These are phyloP conservation scores for Cyprinodon variegatus DNA, from an alignment of 2,113 vertebrate species.

Conservation along the genomic window DNA sequence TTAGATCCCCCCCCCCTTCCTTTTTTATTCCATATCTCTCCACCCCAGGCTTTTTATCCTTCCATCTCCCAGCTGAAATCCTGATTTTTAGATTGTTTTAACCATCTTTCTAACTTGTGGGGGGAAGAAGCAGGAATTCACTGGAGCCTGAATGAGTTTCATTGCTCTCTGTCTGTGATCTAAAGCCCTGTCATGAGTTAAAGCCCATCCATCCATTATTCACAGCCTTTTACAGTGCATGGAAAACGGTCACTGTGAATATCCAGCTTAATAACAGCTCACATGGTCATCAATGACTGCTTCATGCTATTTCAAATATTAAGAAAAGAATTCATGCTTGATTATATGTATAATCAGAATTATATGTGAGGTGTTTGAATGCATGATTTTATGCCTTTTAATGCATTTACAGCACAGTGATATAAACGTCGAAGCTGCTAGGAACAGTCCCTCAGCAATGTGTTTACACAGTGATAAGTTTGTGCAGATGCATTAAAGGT, in stretches of 20 bases:
- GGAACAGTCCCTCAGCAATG: constrained; percentile 34
- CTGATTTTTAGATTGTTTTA: constrained; percentile 71
- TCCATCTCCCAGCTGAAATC: constrained; percentile 46
- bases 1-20: not conserved
- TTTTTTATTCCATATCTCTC: constrained; percentile 19
- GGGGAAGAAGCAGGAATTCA: constrained; percentile 40
- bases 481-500: constrained; percentile 17
- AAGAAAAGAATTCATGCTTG: constrained; percentile 6
- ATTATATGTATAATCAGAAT: constrained; percentile 12
- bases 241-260: constrained; percentile 51
- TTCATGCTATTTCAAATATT: constrained; percentile 49
- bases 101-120: constrained; percentile 25
- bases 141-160: constrained; percentile 57
- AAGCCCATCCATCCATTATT: constrained; percentile 63
- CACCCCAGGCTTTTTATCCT: constrained; percentile 46
- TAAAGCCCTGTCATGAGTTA: constrained; percentile 68
- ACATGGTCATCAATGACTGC: constrained; percentile 34
- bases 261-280: constrained; percentile 57
- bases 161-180: constrained; percentile 59
- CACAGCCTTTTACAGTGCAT: constrained; percentile 48
- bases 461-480: constrained; percentile 11
- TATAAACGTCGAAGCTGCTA: constrained; percentile 13
- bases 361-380: not conserved
- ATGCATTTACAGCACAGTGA: constrained; percentile 12
- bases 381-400: not conserved